Evolutionary conservation across 2,888 invertebrate genomes (phyloP).

Genomic region (Ornithoptera priamus): DNA sequence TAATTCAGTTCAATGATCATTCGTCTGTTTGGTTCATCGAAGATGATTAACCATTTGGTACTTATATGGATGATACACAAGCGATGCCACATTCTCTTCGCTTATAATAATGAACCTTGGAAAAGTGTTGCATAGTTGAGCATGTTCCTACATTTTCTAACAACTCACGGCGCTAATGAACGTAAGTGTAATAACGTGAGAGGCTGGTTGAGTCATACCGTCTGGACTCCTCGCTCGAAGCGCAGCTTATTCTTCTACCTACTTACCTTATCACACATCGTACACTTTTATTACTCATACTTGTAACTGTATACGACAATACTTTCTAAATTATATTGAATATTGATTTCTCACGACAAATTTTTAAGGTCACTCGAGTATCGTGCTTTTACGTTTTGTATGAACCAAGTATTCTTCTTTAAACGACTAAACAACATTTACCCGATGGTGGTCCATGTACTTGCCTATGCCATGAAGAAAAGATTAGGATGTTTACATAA

Average conservation of each 20-base stretch:
- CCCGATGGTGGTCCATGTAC: no score
- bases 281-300: constrained; percentile 16
- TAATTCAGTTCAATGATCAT: neutral
- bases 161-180: constrained; percentile 25
- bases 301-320: constrained; percentile 17
- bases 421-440: no score
- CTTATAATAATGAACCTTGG: constrained; percentile 22
- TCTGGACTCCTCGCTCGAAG: constrained; percentile 5
- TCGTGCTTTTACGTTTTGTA: neutral
- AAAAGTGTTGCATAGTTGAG: constrained; percentile 16
- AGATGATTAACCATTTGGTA: neutral
- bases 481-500: no score
- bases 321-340: constrained; percentile 3
- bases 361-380: constrained; percentile 3
- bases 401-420: neutral
- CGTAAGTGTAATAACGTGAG: constrained; percentile 28
- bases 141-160: constrained; percentile 14
- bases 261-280: constrained; percentile 12
- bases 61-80: neutral
- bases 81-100: constrained; percentile 27
- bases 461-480: no score
- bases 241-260: constrained; percentile 10
- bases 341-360: constrained; percentile 13
- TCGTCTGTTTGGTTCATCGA: neutral
- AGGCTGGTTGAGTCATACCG: constrained; percentile 29